Evolutionary conservation across 2,797 vertebrate genomes (phyloP).

Genomic region (Pangasius sanitwongsei): DNA sequence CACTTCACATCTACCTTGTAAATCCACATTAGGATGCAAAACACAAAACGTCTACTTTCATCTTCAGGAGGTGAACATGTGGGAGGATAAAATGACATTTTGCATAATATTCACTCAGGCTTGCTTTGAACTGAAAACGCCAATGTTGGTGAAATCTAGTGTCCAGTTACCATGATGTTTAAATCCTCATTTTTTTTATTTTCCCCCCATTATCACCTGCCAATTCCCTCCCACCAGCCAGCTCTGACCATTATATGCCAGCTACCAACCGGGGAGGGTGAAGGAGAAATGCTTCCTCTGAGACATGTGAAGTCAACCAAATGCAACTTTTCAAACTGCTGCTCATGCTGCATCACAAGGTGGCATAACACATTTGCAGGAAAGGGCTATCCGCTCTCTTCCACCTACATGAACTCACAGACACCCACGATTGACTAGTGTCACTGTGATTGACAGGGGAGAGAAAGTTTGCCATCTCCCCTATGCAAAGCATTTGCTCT

Average conservation of each 20-base stretch:
- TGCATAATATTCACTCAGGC: background rate
- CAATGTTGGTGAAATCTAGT: background rate
- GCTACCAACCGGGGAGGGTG: background rate
- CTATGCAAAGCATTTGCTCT: background rate
- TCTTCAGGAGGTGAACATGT: background rate
- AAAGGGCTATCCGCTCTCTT: too few relatives aligned
- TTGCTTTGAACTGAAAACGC: background rate
- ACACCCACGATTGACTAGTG: background rate
- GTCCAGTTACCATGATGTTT: background rate
- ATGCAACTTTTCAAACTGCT: background rate
- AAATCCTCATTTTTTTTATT: background rate
- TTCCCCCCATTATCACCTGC: background rate
- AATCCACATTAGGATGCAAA: background rate
- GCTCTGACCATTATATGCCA: background rate
- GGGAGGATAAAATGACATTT: background rate
- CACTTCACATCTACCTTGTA: background rate
- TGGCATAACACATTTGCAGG: background rate
- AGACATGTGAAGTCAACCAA: background rate
- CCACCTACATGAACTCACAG: background rate
- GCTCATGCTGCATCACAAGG: background rate
- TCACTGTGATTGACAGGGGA: background rate
- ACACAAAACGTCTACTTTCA: background rate
- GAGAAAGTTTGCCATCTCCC: background rate
- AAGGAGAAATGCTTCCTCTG: background rate
- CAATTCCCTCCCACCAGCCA: background rate